These are phyloP conservation scores for Scaptomyza tumidula DNA, from an alignment of 2,888 invertebrate genomes.

Conservation along the genomic window DNA sequence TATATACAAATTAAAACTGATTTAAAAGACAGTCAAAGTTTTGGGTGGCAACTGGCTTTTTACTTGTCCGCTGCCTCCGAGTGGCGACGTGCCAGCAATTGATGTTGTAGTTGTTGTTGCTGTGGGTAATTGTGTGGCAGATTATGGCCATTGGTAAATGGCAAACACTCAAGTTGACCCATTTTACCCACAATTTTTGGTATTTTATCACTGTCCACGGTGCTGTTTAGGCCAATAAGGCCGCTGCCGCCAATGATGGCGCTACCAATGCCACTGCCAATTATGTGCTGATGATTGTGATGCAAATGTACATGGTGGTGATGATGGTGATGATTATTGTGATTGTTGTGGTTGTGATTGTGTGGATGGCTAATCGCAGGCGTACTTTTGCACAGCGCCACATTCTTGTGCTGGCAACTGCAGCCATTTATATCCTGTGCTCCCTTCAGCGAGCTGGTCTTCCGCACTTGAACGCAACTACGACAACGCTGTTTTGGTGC, in stretches of 20 bases:
- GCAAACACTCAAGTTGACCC: conserved; percentile 79
- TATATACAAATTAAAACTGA: conserved; percentile 54
- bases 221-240: conserved; percentile 52
- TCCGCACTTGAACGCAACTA: conserved; percentile 79
- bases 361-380: conserved; percentile 68
- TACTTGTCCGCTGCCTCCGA: conserved; percentile 77
- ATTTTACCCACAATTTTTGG: conserved; percentile 85
- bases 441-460: conserved; percentile 80
- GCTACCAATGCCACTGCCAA: conserved; percentile 66
- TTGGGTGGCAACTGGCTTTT: conserved; percentile 15
- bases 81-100: conserved; percentile 77
- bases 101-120: conserved; percentile 44
- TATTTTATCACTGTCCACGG: conserved; percentile 84
- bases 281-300: conserved; percentile 51
- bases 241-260: conserved; percentile 70
- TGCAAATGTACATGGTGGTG: conserved; percentile 40
- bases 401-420: conserved; percentile 48
- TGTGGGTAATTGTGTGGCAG: conserved; percentile 43
- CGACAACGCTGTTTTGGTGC: conserved; percentile 64
- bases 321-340: conserved; percentile 46
- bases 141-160: conserved; percentile 67
- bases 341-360: conserved; percentile 30
- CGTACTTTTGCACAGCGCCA: conserved; percentile 79
- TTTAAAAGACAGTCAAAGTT: conserved; percentile 38
- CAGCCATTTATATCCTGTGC: conserved; percentile 68